Base-by-base conservation (phyloP, 2,888 invertebrate species). In the Micoletzkya japonica region DNA sequence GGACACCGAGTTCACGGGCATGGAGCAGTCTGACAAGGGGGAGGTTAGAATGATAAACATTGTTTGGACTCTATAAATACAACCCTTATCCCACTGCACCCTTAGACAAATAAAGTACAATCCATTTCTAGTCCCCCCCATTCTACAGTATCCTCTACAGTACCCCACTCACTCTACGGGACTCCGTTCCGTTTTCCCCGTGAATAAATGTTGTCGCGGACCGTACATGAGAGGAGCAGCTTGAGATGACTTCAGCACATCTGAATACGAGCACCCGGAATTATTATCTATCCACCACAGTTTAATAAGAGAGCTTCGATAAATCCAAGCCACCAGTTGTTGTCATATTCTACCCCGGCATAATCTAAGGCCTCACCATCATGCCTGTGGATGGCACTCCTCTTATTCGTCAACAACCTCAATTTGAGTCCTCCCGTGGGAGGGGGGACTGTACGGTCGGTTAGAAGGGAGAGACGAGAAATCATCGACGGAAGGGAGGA, bases 1-100 rank as follows among this genome's bases (percentile, higher is more conserved):
- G 56, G 20, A 54, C 30, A 17, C 72, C 70, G 17, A 77, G 37
- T 61, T 76, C 73, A 20, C 77, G 75, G 0, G 70, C 71, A 17
- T 54, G 44, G 6, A 78, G 70, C 58, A 73, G 28, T 32, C 77
- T 76, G 34, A 57, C 44, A 50, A 24, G 37, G 14, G 44, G 10
- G 10, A 44, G n/a, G n/a, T n/a, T 44, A 10, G 44, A 44, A 14
- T 44, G 44, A 44, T 44, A 14, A 44, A 20, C 20, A 44, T 44
- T 20, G 32, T 28, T 20, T 28, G 17, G 59, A 36, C 28, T 20
- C 4, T 28, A 4, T 56, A 10, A 39, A 10, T 39, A 20, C 56
- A 26, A 30, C 26, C n/a, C n/a, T n/a, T n/a, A n/a, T n/a, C n/a
- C n/a, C n/a, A n/a, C n/a, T n/a, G n/a, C n/a, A 30, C 17, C 28